Base-by-base conservation (phyloP, 2,797 vertebrate species). In the Octomys mimax region DNA sequence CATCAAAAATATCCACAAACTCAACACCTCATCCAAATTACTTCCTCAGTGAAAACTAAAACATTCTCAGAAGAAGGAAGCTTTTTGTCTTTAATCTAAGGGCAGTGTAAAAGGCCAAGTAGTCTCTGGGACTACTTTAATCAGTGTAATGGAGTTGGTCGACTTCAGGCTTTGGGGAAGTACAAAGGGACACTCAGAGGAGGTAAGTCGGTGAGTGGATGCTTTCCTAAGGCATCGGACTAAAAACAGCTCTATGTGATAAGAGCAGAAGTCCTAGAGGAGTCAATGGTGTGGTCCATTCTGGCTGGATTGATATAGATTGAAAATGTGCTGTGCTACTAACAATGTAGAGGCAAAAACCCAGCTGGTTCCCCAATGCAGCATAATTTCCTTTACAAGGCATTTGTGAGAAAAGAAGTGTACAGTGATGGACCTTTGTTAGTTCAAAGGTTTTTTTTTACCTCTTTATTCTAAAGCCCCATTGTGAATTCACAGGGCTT, bases 381-480 rank as follows among this genome's bases (percentile, higher is more conserved):
- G 94, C 96, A 97, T 98, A 98, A 99, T 99, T 99, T 99, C 98
- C 98, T 99, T 99, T 99, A 98, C 98, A 99, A 99, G 98, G 98
- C 97, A 96, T 98, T 99, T 99, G 99, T 99, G 99, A 99, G 97
- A 99, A 98, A 99, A 99, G 68, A 99, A 99, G 98, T 99, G 98
- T 98, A 98, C n/a, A 59, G 97, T 99, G 99, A 99, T 99, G 99
- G 99, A 99, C 99, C 99, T 99, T 99, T 99, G 99, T 99, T 99
- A 99, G 99, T 99, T 99, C 99, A 99, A 99, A 99, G 99, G 99
- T 99, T 99, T 70, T 99, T 42, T 98, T 99, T 98, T 99, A 99
- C 99, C 99, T 99, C 99, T 99, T 99, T 99, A 99, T 99, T 99
- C 99, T 99, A 98, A 99, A 99, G 99, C 99, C 98, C 99, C 99